Evolutionary conservation across 2,797 vertebrate genomes (phyloP), one percentile per base, ranked within the genome.

Genomic region (Neopelma chrysocephalum): DNA sequence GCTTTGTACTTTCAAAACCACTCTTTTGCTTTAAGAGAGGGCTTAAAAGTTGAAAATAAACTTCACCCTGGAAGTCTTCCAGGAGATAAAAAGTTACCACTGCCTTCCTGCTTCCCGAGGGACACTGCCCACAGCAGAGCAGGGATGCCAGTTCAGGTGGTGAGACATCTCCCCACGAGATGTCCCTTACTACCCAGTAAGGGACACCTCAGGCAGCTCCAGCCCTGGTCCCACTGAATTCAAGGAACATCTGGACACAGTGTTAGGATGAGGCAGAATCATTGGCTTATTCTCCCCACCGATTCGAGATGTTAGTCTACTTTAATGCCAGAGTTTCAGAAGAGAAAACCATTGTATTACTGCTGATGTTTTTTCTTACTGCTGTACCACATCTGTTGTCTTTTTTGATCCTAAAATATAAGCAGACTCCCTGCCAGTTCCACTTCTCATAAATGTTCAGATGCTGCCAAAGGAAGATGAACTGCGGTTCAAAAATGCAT

Each of bases 381-480:
- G 60, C 82, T 72, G 58, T 77, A 62, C n/a, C 58, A 23, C 43
- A 70, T 56, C 48, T 65, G 22, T 29, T 94, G 73, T 54, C 47
- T 32, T 65, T 96, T 93, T 75, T 48, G 7, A 27, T 82, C 61
- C 81, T 82, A 82, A 90, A 95, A 85, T 50, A 69, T 8, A 53
- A 75, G 47, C 64, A 90, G 53, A 42, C 12, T 95, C 45, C 45
- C 18, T 82, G 93, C 91, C 93, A 94, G 42, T 42, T 72, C 20
- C 22, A 12, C 20, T 87, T 82, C 76, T 95, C 50, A n/a, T 71
- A 69, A 95, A 83, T 10, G 47, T 43, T 85, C 69, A 43, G 42
- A 82, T 80, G 42, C 57, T 92, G 90, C 93, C 96, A 94, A 93
- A 92, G 56, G 68, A 82, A 90, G 60, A 91, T 17, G 62, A 96